Conservation (phyloP, 53 echinoderm and acorn worm genomes). For the Pentamera pediparva region DNA sequence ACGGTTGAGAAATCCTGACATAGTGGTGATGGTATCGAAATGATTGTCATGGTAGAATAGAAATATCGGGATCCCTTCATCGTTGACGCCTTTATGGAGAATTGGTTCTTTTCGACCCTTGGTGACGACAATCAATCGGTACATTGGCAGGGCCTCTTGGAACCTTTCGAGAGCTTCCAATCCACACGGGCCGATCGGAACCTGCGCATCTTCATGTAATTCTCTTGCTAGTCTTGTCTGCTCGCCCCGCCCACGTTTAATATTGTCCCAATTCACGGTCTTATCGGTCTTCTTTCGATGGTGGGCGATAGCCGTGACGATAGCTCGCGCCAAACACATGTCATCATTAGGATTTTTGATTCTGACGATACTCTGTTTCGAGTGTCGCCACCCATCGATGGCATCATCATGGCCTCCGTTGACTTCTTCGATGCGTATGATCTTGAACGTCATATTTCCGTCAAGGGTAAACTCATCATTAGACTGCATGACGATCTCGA, state of each 20-base stretch:
- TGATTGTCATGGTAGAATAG: slow-evolving; percentile 20
- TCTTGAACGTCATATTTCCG: not conserved
- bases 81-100: not conserved
- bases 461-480: slow-evolving; percentile 1
- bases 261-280: not conserved
- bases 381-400: too few species aligned
- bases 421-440: not conserved
- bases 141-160: not conserved
- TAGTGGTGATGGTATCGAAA: slow-evolving; percentile 7
- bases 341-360: not conserved
- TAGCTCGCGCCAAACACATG: slow-evolving; percentile 20
- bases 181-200: slow-evolving; percentile 3
- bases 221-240: not conserved
- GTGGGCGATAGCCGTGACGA: slow-evolving; percentile 22
- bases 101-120: not conserved
- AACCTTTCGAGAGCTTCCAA: not conserved
- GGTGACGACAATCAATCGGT: slow-evolving; percentile 1
- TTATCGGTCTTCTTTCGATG: not conserved
- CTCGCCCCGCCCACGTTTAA: not conserved
- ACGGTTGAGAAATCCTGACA: slow-evolving; percentile 4
- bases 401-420: too few species aligned
- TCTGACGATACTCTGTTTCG: not conserved
- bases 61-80: not conserved
- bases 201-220: not conserved
- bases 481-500: not conserved